A percentile compares a stretch with the other conserved stretches of the same genome.
phyloP scores from a whole-genome alignment of 2,888 invertebrate genomes.

The Pseudococcus viburni region DNA sequence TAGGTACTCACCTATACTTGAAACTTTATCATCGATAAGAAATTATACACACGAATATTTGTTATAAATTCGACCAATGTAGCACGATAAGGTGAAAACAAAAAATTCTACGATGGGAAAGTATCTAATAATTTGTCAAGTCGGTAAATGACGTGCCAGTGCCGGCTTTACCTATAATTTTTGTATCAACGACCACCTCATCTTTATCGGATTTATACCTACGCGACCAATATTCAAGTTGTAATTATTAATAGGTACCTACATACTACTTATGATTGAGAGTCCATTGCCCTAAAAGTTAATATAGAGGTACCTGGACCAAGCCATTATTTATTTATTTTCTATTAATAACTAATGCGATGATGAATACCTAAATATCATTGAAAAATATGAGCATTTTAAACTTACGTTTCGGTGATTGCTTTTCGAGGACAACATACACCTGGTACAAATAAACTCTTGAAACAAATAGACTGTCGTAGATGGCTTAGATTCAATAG shows the following conservation, averaged over 20 bases:
- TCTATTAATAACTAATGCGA: neutral
- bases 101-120: neutral
- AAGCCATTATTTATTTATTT: neutral
- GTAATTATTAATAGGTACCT: neutral
- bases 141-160: neutral
- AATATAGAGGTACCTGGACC: neutral
- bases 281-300: neutral
- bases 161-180: neutral
- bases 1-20: too few species aligned
- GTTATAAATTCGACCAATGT: too few species aligned
- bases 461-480: conserved; percentile 90
- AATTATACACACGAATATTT: too few species aligned
- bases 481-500: conserved; percentile 85
- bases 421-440: conserved; percentile 83
- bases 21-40: too few species aligned
- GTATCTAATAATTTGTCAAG: neutral
- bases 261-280: neutral
- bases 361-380: neutral
- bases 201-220: neutral
- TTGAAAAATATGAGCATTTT: neutral
- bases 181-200: neutral
- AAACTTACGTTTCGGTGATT: conserved; percentile 62
- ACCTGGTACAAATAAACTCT: conserved; percentile 91
- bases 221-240: neutral
- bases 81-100: neutral